Evolutionary conservation across 2,888 invertebrate species (phyloP).

Genomic region (Platycheirus albimanus): DNA sequence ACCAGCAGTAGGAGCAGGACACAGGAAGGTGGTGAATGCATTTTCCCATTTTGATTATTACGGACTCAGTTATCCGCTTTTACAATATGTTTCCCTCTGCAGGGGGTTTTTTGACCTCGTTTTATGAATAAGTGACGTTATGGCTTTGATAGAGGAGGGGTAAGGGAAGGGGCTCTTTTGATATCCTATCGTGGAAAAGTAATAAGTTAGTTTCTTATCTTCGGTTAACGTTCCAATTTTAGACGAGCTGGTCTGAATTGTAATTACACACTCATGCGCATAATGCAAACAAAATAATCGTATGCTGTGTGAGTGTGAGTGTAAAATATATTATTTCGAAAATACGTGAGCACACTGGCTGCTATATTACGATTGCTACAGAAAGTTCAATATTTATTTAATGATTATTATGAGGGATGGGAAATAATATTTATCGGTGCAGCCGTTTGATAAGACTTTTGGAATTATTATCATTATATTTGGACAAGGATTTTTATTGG

Average conservation of each 20-base stretch:
- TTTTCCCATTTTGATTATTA: constrained; percentile 59
- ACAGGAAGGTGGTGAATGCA: constrained; percentile 39
- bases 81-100: constrained; percentile 1
- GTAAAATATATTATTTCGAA: constrained; percentile 14
- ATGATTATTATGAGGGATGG: constrained; percentile 23
- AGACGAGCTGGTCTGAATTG: constrained; percentile 33
- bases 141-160: too few relatives aligned
- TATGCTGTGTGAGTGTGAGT: not conserved
- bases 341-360: too few relatives aligned
- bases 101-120: constrained; percentile 29
- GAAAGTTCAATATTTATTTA: constrained; percentile 56
- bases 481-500: constrained; percentile 42
- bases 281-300: constrained; percentile 10
- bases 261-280: constrained; percentile 63
- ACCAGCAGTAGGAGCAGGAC: constrained; percentile 20
- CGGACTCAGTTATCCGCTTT: constrained; percentile 41
- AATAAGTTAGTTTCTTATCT: constrained; percentile 65
- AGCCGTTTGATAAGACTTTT: constrained; percentile 48
- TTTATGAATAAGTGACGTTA: constrained; percentile 16
- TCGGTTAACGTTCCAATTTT: constrained; percentile 55
- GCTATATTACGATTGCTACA: constrained; percentile 22
- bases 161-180: not conserved
- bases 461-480: constrained; percentile 35
- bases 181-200: constrained; percentile 35
- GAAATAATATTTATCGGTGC: constrained; percentile 29